phyloP scores from a whole-genome alignment of 2,888 invertebrate genomes.

The Plusia festucae region DNA sequence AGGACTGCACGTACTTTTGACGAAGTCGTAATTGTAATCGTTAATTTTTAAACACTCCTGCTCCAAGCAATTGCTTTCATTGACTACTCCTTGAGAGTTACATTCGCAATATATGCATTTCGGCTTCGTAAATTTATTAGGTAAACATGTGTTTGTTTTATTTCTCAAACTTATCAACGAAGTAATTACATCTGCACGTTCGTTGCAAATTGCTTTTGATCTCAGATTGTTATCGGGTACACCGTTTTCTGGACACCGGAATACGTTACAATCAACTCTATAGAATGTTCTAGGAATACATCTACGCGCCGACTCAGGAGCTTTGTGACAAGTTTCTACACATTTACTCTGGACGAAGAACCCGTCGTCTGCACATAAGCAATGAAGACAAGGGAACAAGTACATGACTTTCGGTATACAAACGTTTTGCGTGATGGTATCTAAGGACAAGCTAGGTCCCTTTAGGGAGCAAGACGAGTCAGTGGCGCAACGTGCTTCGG shows the following conservation, averaged over 20 bases:
- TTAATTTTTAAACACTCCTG: constrained; percentile 70
- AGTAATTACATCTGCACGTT: constrained; percentile 39
- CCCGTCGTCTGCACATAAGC: constrained; percentile 78
- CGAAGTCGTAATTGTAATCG: constrained; percentile 60
- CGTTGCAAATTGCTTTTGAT: constrained; percentile 64
- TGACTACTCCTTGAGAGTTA: constrained; percentile 65
- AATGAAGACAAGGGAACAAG: constrained; percentile 78
- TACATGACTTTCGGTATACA: constrained; percentile 84
- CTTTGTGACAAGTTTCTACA: constrained; percentile 71
- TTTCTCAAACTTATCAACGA: constrained; percentile 60
- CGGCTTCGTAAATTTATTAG: constrained; percentile 72
- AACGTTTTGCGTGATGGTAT: constrained; percentile 62
- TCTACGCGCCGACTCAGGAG: constrained; percentile 47
- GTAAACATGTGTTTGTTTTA: constrained; percentile 61
- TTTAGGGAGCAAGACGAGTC: constrained; percentile 73
- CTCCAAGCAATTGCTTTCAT: constrained; percentile 75
- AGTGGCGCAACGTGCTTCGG: constrained; percentile 77
- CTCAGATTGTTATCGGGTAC: constrained; percentile 68
- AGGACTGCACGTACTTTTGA: constrained; percentile 66
- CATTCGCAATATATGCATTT: constrained; percentile 81
- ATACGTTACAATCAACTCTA: constrained; percentile 75
- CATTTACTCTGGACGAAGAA: constrained; percentile 75
- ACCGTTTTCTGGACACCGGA: constrained; percentile 74
- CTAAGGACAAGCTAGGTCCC: constrained; percentile 47
- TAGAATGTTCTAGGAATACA: constrained; percentile 77